A percentile compares a stretch with the other conserved stretches of the same genome.
Evolutionary conservation across 2,888 invertebrate genomes (phyloP).

Genomic region (Hirtodrosophila alboralis): DNA sequence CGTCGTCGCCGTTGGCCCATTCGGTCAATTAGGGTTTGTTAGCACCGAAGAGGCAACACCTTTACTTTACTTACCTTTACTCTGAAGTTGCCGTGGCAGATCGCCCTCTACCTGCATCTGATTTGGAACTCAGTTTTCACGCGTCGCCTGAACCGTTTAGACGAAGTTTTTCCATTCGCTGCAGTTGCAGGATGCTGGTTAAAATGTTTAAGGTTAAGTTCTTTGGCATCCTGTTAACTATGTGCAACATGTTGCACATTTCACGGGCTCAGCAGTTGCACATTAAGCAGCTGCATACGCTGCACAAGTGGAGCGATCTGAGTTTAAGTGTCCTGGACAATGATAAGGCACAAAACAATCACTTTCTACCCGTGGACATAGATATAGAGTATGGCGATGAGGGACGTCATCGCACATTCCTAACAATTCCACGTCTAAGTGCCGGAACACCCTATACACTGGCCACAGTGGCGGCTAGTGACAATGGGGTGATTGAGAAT

Average conservation of each 20-base stretch:
- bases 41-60: constrained; percentile 46
- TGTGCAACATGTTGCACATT: constrained; percentile 5
- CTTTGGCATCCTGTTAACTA: constrained; percentile 27
- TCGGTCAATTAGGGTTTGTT: constrained; percentile 71
- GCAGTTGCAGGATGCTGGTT: not conserved
- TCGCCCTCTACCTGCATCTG: constrained; percentile 53
- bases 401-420: constrained; percentile 86
- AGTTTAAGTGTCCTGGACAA: constrained; percentile 87
- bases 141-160: constrained; percentile 60
- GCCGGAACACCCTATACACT: constrained; percentile 89
- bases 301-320: constrained; percentile 88
- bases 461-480: constrained; percentile 86
- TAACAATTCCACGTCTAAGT: constrained; percentile 90
- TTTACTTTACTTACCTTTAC: constrained; percentile 37
- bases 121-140: constrained; percentile 30
- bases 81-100: constrained; percentile 11
- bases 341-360: constrained; percentile 86
- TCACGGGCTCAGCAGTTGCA: constrained; percentile 46
- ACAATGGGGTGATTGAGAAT: constrained; percentile 69
- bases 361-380: constrained; percentile 85
- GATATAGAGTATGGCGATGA: constrained; percentile 81
- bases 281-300: constrained; percentile 83
- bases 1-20: constrained; percentile 22
- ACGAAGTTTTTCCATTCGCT: constrained; percentile 26
- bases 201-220: constrained; percentile 30